Base-by-base conservation (phyloP, 2,888 invertebrate genomes). In the Acronicta alni region DNA sequence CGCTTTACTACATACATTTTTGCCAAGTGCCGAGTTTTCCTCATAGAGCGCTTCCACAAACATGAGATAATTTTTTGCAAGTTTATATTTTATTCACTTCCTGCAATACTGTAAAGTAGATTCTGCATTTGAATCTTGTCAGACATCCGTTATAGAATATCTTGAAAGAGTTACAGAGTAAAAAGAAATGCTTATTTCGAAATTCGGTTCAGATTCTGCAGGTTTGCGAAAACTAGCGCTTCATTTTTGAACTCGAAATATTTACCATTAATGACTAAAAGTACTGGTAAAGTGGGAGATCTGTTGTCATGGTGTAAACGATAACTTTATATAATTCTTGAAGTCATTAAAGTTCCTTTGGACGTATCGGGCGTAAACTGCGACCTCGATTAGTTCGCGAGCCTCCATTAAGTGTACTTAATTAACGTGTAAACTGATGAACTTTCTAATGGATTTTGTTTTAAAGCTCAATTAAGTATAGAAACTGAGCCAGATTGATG, bases 321-420 rank as follows among this genome's bases (percentile, higher is more conserved):
- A 58, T 68, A 59, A 51, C 37, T 57, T 61, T 59, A 38, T 43
- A 46, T 58, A 63, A 60, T 56, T 60, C 55, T 59, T 57, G 18
- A 69, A 84, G 81, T 85, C 83, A 83, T 89, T 88, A 86, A 86
- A 86, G 81, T 85, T 84, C 73, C 78, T 81, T 83, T 72, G 77
- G 79, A 81, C 67, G 74, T 75, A 72, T 77, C 75, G 80, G 79
- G 75, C 83, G 78, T 79, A 78, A 84, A 81, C 77, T 79, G 75
- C 77, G 84, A 72, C 87, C 88, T 84, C 87, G 86, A 88, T 77
- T 86, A 87, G 79, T 81, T 75, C 51, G 71, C 77, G 77, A 75
- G 77, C 70, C 74, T 81, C 80, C 80, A 83, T 88, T 82, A 81
- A 81, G 80, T 67, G 58, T 72, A 67, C 83, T 77, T 85, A 87